Evolutionary conservation across 35 echinoderm and acorn worm genomes (phyloP).

Genomic region (Antedon bifida): DNA sequence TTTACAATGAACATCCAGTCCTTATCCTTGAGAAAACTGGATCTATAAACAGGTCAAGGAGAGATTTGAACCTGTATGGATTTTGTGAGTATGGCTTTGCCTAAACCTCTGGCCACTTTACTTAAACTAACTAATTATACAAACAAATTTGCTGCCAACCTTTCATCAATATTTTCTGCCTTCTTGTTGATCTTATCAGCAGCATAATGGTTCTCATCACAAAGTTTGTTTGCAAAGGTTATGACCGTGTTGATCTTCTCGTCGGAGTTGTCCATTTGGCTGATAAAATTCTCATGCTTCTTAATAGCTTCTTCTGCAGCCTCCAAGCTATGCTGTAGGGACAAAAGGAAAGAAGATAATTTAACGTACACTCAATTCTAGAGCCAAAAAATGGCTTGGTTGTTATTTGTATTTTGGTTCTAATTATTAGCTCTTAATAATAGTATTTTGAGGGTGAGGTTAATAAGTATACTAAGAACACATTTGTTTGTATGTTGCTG

Average conservation of each 20-base stretch:
- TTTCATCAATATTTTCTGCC: conserved; percentile 90
- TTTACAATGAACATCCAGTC: too few species aligned
- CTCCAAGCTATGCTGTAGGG: conserved; percentile 51
- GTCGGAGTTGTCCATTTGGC: conserved; percentile 85
- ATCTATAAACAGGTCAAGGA: too few species aligned
- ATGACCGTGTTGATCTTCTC: conserved; percentile 96
- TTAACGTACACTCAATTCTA: too few species aligned
- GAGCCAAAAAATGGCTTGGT: too few species aligned
- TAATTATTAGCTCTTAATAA: too few species aligned
- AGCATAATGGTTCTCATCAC: conserved; percentile 96
- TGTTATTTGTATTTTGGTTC: background rate
- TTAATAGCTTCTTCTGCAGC: conserved; percentile 97
- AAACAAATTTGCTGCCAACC: conserved; percentile 21
- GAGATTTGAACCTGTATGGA: too few species aligned
- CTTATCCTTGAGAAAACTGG: too few species aligned
- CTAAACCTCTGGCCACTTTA: too few species aligned
- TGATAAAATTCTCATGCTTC: conserved; percentile 84
- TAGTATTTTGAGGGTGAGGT: too few species aligned
- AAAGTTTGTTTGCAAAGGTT: conserved; percentile 62
- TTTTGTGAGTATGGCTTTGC: too few species aligned
- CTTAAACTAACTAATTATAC: background rate
- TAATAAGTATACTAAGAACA: too few species aligned
- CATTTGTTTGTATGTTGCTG: too few species aligned
- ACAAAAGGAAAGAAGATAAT: background rate
- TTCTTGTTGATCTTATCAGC: conserved; percentile 99